Conservation (phyloP, 2,888 invertebrate species). For the Drosophila bunnanda region DNA sequence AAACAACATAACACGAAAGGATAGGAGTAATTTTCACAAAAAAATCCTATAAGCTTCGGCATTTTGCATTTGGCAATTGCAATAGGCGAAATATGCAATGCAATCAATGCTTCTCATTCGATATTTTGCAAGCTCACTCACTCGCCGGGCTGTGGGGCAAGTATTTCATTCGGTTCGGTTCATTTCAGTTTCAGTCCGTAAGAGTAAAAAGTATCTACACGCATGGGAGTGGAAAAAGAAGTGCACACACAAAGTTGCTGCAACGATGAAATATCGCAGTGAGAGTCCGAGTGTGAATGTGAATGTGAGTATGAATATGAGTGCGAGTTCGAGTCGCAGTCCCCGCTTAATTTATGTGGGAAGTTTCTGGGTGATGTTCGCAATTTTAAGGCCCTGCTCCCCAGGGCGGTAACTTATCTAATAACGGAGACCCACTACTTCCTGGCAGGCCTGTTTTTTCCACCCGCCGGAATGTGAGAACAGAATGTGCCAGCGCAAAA, state of each 20-base stretch:
- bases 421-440: slow-evolving; percentile 59
- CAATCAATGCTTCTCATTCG: slow-evolving; percentile 50
- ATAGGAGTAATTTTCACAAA: slow-evolving; percentile 3
- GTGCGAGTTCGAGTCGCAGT: slow-evolving; percentile 24
- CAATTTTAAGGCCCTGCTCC: slow-evolving; percentile 16
- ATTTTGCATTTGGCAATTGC: slow-evolving; percentile 35
- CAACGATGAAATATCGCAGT: slow-evolving; percentile 65
- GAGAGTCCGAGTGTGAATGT: slow-evolving; percentile 15
- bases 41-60: slow-evolving; percentile 20
- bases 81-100: slow-evolving; percentile 34
- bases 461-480: slow-evolving; percentile 35
- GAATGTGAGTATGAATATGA: slow-evolving; percentile 4
- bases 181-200: slow-evolving; percentile 11
- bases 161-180: slow-evolving; percentile 13
- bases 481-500: slow-evolving; percentile 30
- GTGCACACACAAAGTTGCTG: slow-evolving; percentile 48
- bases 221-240: slow-evolving; percentile 41
- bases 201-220: slow-evolving; percentile 27
- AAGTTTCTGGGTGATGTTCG: slow-evolving; percentile 53
- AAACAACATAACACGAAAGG: slow-evolving; percentile 1
- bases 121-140: slow-evolving; percentile 44
- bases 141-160: slow-evolving; percentile 40
- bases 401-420: slow-evolving; percentile 54
- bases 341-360: slow-evolving; percentile 72
- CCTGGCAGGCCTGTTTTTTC: slow-evolving; percentile 45